Evolutionary conservation across 92 coral and sea anemone genomes (phyloP), one percentile per base, ranked within the genome.

Genomic region (Scolanthus callimorphus): DNA sequence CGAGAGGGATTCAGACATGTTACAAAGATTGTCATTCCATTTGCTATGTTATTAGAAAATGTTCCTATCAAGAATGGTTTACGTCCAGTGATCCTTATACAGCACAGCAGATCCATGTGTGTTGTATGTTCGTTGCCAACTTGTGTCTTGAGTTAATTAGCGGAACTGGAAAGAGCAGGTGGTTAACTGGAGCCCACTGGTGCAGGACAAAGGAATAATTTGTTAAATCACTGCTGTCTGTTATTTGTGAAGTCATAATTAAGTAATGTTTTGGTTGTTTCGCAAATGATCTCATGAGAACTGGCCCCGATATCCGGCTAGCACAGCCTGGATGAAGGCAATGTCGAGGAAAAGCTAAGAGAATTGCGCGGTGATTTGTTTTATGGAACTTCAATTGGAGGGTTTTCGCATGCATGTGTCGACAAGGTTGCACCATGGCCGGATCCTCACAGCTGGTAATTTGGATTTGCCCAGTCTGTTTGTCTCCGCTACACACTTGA

Each of bases 241-340:
- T 65, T 27, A 65, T 73, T 59, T 72, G 85, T 88, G 84, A 88
- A 88, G 96, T 88, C 96, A 88, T 88, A 78, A 78, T 88, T 88
- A 78, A 88, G 96, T 88, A 82, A 88, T 88, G 84, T 80, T 83
- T 83, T 69, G 55, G 63, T 62, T 62, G 70, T 73, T 62, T 62
- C 47, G 43, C 53, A 57, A 69, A 88, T 88, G 96, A 88, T 65
- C 96, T 88, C 86, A 88, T 80, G 83, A 64, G 64, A 55, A 25
- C 31, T 66, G 65, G 52, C 61, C 57, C 69, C 51, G 71, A 31
- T 39, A 9, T 22, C 3, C 39, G 29, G 31, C 25, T 62, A 24
- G 1, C 4, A 2, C 10, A 10, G 9, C 43, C 43, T 34, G 43
- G 6, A 6, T 34, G 15, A 34, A 34, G 15, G 9, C 43, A 34